Conservation (phyloP, 2,113 vertebrate species). For the Cheirogaleus medius region DNA sequence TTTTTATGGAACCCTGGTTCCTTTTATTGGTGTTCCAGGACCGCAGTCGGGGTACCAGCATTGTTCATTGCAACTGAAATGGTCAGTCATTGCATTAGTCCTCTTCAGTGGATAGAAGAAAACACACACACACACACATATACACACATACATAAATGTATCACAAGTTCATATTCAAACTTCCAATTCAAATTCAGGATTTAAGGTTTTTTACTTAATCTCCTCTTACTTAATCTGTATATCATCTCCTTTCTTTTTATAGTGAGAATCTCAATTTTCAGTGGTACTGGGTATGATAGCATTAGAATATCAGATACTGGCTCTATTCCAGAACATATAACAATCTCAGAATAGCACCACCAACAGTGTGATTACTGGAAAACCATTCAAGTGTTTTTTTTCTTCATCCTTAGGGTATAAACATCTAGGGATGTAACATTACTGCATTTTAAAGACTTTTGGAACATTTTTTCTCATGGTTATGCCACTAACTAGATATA, state of each 20-base stretch:
- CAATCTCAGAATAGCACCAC: neutral
- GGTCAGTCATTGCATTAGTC: no score
- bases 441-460: neutral
- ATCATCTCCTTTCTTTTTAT: neutral
- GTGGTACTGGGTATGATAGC: neutral
- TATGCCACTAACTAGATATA: neutral
- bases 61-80: neutral
- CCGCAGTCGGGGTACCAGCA: no score
- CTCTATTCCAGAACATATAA: neutral
- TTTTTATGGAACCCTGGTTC: neutral
- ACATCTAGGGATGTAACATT: neutral
- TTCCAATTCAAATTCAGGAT: neutral
- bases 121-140: no score
- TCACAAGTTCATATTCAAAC: neutral
- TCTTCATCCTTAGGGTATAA: neutral
- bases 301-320: neutral
- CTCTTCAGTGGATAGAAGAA: neutral
- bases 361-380: neutral
- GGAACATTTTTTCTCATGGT: neutral
- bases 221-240: neutral
- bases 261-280: neutral
- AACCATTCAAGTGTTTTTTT: neutral
- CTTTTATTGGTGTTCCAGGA: neutral
- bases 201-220: neutral
- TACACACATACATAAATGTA: no score